A percentile compares a stretch with the other conserved stretches of the same genome.
phyloP scores from a whole-genome alignment of 2,113 vertebrate species.

The Cryptotis parvus region DNA sequence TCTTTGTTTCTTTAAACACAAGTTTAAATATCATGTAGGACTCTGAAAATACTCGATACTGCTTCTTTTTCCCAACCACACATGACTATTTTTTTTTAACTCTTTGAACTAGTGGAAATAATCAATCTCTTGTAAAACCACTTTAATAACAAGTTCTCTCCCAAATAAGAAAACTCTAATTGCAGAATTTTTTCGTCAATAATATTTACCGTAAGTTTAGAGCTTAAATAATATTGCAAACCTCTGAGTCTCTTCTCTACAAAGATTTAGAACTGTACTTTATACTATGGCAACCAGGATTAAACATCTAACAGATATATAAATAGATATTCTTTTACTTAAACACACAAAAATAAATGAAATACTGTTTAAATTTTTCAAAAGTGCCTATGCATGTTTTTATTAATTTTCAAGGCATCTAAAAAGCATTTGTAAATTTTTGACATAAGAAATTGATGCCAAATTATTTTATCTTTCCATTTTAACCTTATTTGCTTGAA shows the following conservation, averaged over 20 bases:
- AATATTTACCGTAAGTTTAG: slow-evolving; percentile 12
- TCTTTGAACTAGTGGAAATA: slow-evolving; percentile 26
- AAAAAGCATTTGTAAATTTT: slow-evolving; percentile 9
- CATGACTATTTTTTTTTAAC: not conserved
- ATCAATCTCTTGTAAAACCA: not conserved
- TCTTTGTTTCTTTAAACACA: not conserved
- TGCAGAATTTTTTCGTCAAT: not conserved
- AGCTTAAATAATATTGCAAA: not conserved
- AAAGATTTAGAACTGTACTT: not conserved
- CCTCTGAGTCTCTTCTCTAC: not conserved
- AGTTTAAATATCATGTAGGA: not conserved
- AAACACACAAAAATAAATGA: slow-evolving; percentile 10
- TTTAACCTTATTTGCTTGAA: not conserved
- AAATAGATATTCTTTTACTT: slow-evolving; percentile 11
- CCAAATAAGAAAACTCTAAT: not conserved
- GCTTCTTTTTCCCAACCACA: not conserved
- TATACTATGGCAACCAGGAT: slow-evolving; percentile 53
- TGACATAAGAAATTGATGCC: not conserved
- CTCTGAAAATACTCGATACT: not conserved
- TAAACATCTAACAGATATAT: not conserved
- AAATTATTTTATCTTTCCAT: not conserved
- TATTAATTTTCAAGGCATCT: not conserved
- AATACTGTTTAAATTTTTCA: not conserved
- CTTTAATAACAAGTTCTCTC: slow-evolving; percentile 5
- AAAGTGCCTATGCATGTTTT: not conserved